Evolutionary conservation across 92 coral and sea anemone species (phyloP).

Genomic region (Epizoanthus illoricatus): DNA sequence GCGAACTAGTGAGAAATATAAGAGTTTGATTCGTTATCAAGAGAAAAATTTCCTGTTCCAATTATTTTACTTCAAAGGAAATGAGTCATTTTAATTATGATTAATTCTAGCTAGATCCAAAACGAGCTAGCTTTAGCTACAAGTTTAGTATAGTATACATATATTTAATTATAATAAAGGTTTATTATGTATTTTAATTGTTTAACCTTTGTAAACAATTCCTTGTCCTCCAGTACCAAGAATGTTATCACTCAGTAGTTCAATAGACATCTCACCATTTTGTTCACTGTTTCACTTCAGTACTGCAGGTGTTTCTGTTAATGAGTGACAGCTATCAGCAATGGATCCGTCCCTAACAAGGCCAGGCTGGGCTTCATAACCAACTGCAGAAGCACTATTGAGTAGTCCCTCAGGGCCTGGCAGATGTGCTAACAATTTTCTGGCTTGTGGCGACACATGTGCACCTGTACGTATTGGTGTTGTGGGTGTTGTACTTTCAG

Average conservation of each 20-base stretch:
- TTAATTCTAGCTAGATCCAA: too few relatives aligned
- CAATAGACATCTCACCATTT: background rate
- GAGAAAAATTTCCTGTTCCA: too few relatives aligned
- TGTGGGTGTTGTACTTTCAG: background rate
- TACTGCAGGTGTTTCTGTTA: background rate
- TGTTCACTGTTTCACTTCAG: background rate
- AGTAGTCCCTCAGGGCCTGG: background rate
- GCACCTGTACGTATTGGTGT: background rate
- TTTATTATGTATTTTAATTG: background rate
- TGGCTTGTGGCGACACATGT: background rate
- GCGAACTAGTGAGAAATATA: too few relatives aligned
- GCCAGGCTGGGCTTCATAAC: too few relatives aligned
- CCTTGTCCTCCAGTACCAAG: slow-evolving; percentile 35
- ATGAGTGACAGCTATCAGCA: too few relatives aligned
- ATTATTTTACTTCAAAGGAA: too few relatives aligned
- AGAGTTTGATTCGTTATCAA: background rate
- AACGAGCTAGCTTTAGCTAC: too few relatives aligned
- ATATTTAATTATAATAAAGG: background rate
- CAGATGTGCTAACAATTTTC: background rate
- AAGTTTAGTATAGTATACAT: too few relatives aligned
- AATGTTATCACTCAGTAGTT: background rate
- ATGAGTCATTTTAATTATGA: too few relatives aligned
- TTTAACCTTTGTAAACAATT: slow-evolving; percentile 21
- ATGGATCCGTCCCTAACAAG: background rate
- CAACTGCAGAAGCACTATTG: background rate